Base-by-base conservation (phyloP, 1,140 invertebrate species). In the Danaus plexippus region DNA sequence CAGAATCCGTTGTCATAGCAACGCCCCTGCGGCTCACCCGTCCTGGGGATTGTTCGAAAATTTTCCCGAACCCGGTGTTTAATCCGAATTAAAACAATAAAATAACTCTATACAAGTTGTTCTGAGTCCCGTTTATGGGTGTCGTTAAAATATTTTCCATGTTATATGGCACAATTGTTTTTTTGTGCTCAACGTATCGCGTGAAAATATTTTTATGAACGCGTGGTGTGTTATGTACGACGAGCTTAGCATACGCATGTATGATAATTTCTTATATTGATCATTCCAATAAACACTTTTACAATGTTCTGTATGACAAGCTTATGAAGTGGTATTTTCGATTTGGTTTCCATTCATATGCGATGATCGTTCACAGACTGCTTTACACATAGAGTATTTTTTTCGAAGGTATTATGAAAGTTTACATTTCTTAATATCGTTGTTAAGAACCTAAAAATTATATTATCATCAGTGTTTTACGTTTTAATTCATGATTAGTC, bases 51-150 rank as follows among this genome's bases (percentile, higher is more conserved):
- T 77, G 78, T 81, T 77, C 76, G 69, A 70, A 73, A 73, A 79
- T 75, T 71, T 70, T 62, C 66, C 66, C 45, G 64, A 63, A 71
- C 69, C 57, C 63, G 67, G 72, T 75, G 71, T 79, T 79, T 77
- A 82, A 82, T 80, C 75, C 73, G 69, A 71, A 77, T 81, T 77
- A 78, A 78, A 78, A 74, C 70, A 77, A 74, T 77, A 77, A 82
- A 82, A 82, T 72, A 71, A 64, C 72, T 71, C 71, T 69, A 77
- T 77, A 71, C 65, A 59, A 50, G 56, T 63, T 58, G 60, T 65
- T 64, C 56, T 58, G 54, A 48, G 41, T 50, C 43, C 56, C 48
- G 52, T 57, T 66, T 69, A 59, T 60, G 48, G 59, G 54, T 43
- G 52, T 53, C 63, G 63, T 55, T 68, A 67, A 77, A 72, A 74